Evolutionary conservation across 2,797 vertebrate species (phyloP).

Genomic region (Scyliorhinus canicula): DNA sequence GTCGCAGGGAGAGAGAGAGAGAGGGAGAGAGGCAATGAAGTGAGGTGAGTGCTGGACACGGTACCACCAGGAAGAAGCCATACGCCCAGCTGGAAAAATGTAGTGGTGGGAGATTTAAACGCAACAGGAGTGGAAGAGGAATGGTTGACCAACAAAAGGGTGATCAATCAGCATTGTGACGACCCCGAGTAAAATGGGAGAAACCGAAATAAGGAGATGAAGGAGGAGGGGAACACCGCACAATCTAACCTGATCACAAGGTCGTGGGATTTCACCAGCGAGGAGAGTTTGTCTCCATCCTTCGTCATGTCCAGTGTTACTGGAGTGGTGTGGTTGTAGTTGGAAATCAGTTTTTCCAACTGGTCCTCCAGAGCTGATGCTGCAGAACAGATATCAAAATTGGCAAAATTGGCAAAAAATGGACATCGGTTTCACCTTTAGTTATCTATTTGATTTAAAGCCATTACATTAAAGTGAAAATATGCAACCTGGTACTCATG

Average conservation of each 20-base stretch:
- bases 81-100: no score
- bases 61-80: no score
- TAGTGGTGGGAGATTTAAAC: no score
- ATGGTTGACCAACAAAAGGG: background rate
- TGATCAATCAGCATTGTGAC: background rate
- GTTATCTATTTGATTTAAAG: background rate
- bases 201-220: background rate
- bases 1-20: no score
- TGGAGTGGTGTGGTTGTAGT: conserved; percentile 70
- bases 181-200: background rate
- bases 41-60: no score
- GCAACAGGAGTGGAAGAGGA: background rate
- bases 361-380: conserved; percentile 74
- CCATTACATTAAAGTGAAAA: background rate
- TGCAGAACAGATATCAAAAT: conserved; percentile 48
- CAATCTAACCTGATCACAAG: conserved; percentile 81
- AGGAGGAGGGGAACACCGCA: background rate
- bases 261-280: conserved; percentile 76
- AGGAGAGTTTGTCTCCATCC: conserved; percentile 68
- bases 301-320: conserved; percentile 69
- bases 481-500: background rate
- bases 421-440: background rate
- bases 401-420: no score
- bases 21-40: no score
- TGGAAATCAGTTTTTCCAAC: conserved; percentile 70